phyloP scores from a whole-genome alignment of 2,888 invertebrate species.

The Lasioglossum marginatum region DNA sequence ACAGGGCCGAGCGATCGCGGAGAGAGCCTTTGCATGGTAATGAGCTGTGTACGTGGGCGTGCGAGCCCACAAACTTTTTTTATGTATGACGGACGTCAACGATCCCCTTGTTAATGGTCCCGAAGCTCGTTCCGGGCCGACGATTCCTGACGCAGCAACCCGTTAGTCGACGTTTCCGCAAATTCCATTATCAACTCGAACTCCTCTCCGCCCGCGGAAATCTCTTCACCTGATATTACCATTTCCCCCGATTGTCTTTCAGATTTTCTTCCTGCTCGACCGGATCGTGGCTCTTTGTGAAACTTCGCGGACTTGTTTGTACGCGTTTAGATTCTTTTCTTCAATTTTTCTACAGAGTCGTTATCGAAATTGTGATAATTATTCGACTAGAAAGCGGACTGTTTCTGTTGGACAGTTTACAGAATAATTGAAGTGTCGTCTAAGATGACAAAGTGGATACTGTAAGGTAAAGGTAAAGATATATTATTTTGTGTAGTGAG shows the following conservation, averaged over 20 bases:
- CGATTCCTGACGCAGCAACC: not conserved
- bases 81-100: constrained; percentile 21
- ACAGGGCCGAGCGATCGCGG: constrained; percentile 28
- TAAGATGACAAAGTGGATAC: not conserved
- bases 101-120: constrained; percentile 23
- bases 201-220: not conserved
- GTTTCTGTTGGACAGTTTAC: too few relatives aligned
- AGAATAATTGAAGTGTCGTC: too few relatives aligned
- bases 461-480: not conserved
- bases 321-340: not conserved
- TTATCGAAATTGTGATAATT: not conserved
- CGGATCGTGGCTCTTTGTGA: not conserved
- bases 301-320: not conserved
- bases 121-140: not conserved
- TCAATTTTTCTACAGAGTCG: not conserved
- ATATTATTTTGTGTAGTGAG: not conserved
- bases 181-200: constrained; percentile 31
- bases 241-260: constrained; percentile 30
- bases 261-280: not conserved
- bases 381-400: not conserved
- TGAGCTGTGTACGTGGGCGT: constrained; percentile 51
- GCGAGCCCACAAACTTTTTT: constrained; percentile 34
- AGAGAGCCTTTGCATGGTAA: constrained; percentile 43
- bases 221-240: not conserved
- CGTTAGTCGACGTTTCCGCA: not conserved